phyloP scores from a whole-genome alignment of 2,797 vertebrate genomes.

The Galaxias olidus region DNA sequence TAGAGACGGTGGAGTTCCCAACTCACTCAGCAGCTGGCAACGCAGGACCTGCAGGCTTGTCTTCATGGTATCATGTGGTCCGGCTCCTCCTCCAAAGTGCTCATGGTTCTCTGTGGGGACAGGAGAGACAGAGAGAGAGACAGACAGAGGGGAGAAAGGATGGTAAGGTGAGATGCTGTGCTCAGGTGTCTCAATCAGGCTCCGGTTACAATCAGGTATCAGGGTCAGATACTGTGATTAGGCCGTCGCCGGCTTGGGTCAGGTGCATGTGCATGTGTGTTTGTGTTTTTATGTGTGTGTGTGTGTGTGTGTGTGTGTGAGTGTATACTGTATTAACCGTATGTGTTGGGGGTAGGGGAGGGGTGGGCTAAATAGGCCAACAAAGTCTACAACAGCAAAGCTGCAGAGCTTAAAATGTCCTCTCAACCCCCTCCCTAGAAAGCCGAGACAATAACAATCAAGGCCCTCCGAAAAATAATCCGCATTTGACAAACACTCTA shows the following conservation, averaged over 20 bases:
- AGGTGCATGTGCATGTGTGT: neutral
- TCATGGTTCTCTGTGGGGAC: slow-evolving; percentile 91
- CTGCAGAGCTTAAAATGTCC: no score
- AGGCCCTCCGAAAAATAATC: no score
- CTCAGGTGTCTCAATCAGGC: slow-evolving; percentile 35
- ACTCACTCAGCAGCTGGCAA: slow-evolving; percentile 99
- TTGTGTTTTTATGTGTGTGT: neutral
- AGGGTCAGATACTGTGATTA: slow-evolving; percentile 25
- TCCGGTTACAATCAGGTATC: no score
- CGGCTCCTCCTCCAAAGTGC: slow-evolving; percentile 93
- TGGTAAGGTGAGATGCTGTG: slow-evolving; percentile 20
- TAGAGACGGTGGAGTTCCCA: neutral
- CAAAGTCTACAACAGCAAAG: no score
- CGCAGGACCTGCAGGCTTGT: slow-evolving; percentile 97
- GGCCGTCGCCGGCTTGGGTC: slow-evolving; percentile 6
- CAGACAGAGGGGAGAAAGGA: neutral
- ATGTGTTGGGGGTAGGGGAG: no score
- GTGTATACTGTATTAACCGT: neutral
- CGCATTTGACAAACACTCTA: no score
- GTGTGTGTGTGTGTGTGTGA: slow-evolving; percentile 2
- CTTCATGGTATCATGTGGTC: slow-evolving; percentile 99
- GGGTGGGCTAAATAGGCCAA: no score
- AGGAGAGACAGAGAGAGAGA: slow-evolving; percentile 35
- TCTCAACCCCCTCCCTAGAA: no score
- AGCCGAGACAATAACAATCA: no score